phyloP scores from a whole-genome alignment of 2,113 vertebrate species.

The Eulemur rufifrons region DNA sequence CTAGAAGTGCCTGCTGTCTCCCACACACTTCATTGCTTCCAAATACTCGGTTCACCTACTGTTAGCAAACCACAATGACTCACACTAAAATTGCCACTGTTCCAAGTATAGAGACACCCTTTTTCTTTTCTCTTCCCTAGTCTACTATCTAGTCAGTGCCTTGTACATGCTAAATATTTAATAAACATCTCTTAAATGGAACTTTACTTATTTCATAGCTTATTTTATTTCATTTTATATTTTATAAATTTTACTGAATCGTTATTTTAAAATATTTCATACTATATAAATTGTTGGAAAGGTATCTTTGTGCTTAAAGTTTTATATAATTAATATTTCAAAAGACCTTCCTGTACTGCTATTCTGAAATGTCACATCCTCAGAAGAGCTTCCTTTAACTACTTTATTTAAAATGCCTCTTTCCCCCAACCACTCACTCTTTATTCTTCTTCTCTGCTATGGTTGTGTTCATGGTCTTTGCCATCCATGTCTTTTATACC shows the following conservation, averaged over 20 bases:
- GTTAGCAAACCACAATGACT: neutral
- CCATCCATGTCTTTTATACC: too few species aligned
- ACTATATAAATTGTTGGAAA: neutral
- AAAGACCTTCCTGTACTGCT: neutral
- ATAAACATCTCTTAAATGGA: neutral
- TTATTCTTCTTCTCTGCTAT: neutral
- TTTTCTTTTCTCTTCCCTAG: neutral
- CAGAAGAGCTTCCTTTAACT: neutral
- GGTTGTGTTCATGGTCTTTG: neutral
- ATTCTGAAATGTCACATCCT: neutral
- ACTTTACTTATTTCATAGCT: neutral
- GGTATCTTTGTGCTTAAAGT: neutral
- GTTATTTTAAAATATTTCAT: constrained; percentile 19
- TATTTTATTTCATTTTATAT: neutral
- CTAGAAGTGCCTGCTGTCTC: neutral
- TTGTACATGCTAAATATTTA: neutral
- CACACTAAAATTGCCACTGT: neutral
- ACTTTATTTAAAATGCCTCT: neutral
- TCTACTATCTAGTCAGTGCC: neutral
- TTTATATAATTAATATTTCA: neutral
- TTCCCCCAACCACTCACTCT: neutral
- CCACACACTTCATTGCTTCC: neutral
- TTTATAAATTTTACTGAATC: neutral
- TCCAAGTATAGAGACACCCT: neutral
- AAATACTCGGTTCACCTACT: neutral